A percentile compares a stretch with the other conserved stretches of the same genome.
Conservation (phyloP, 2,888 invertebrate species). For the Girardia tigrina region DNA sequence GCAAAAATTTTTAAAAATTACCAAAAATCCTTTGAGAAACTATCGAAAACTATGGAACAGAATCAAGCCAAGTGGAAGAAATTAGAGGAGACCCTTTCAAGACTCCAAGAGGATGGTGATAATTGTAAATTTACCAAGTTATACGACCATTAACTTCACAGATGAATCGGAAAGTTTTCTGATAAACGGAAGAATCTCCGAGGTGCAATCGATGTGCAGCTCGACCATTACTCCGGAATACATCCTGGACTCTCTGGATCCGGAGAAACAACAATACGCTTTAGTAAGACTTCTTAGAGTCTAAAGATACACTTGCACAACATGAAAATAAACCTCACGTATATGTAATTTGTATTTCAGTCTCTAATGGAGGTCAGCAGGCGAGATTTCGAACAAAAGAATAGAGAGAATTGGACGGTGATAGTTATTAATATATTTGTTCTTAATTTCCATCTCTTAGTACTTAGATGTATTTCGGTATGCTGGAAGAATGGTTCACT, state of each 20-base stretch:
- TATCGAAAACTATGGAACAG: neutral
- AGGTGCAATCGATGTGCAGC: slow-evolving; percentile 4
- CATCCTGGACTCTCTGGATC: neutral
- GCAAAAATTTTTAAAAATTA: neutral
- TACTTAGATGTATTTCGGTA: slow-evolving; percentile 9
- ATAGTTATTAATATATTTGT: neutral
- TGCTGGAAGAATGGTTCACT: neutral
- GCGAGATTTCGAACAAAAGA: neutral
- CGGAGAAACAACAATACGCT: neutral
- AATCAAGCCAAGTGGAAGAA: slow-evolving; percentile 11
- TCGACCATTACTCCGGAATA: neutral
- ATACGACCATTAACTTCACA: neutral
- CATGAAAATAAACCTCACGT: too few relatives aligned
- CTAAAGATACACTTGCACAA: too few relatives aligned
- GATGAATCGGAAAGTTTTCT: neutral
- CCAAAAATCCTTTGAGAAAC: neutral
- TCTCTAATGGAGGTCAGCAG: neutral
- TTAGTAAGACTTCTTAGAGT: neutral
- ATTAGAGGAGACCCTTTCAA: neutral
- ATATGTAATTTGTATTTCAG: too few relatives aligned
- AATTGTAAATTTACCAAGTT: neutral
- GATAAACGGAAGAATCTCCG: neutral
- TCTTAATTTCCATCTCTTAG: neutral
- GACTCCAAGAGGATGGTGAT: neutral
- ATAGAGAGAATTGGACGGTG: neutral